Evolutionary conservation across 2,888 invertebrate species (phyloP).

Genomic region (Gymnosoma rotundatum): DNA sequence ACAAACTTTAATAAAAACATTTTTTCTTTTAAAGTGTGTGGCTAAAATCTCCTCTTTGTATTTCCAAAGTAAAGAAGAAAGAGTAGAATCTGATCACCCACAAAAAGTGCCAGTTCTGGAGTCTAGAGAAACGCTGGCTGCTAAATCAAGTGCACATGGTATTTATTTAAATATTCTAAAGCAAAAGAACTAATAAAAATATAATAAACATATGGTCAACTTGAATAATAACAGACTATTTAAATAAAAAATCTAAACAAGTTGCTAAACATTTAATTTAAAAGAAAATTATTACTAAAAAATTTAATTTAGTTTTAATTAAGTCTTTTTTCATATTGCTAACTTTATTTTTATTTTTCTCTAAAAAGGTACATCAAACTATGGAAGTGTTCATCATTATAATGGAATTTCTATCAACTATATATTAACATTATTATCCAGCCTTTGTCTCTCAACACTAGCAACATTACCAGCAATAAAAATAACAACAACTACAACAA

Average conservation of each 20-base stretch:
- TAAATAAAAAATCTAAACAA: not conserved
- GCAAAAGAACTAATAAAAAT: not conserved
- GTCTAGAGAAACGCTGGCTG: conserved; percentile 87
- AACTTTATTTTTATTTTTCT: not conserved
- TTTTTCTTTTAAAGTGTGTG: conserved; percentile 85
- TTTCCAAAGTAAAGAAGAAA: conserved; percentile 93
- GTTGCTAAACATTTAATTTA: no score
- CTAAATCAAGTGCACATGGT: conserved; percentile 88
- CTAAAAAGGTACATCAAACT: conserved; percentile 54
- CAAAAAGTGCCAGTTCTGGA: conserved; percentile 89
- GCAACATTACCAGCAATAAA: conserved; percentile 20
- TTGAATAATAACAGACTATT: not conserved
- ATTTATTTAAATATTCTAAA: conserved; percentile 65
- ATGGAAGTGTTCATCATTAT: conserved; percentile 63
- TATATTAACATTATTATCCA: conserved; percentile 56
- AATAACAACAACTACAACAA: conserved; percentile 8
- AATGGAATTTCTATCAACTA: conserved; percentile 57
- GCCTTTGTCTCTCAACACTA: conserved; percentile 56
- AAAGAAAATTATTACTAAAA: no score
- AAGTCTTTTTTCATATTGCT: no score
- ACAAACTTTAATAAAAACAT: not conserved
- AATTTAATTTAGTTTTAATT: not conserved
- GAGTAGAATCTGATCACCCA: conserved; percentile 90
- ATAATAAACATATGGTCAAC: not conserved
- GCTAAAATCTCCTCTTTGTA: conserved; percentile 94